Evolutionary conservation across 2,888 invertebrate genomes (phyloP).

Genomic region (Plemyria rubiginata): DNA sequence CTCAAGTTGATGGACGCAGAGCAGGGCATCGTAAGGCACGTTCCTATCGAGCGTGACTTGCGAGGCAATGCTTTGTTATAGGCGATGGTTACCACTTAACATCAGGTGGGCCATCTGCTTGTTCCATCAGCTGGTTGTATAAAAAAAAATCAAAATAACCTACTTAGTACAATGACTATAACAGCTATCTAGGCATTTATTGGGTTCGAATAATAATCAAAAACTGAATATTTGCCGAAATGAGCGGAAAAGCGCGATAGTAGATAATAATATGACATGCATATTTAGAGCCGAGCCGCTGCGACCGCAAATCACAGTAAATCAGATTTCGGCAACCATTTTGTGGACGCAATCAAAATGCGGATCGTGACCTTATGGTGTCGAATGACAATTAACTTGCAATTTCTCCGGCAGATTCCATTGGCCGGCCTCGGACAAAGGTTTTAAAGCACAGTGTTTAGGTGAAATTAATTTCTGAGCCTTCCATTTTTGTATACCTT

Average conservation of each 20-base stretch:
- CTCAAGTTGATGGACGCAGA: too few relatives aligned
- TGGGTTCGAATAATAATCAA: not conserved
- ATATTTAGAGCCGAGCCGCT: slow-evolving; percentile 41
- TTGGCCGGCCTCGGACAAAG: slow-evolving; percentile 20
- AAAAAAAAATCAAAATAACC: too few relatives aligned
- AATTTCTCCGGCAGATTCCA: slow-evolving; percentile 30
- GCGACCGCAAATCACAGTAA: slow-evolving; percentile 54
- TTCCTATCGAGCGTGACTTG: too few relatives aligned
- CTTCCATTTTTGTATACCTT: slow-evolving; percentile 7
- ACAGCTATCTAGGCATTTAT: too few relatives aligned
- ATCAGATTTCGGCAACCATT: slow-evolving; percentile 53
- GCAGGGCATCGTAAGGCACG: too few relatives aligned
- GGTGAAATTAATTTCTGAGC: slow-evolving; percentile 20
- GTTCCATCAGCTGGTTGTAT: too few relatives aligned
- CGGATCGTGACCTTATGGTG: slow-evolving; percentile 45
- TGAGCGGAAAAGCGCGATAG: slow-evolving; percentile 26
- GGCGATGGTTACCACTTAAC: too few relatives aligned
- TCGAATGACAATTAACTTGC: slow-evolving; percentile 45
- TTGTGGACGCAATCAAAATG: slow-evolving; percentile 57
- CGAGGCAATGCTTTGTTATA: too few relatives aligned
- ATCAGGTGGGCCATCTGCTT: too few relatives aligned
- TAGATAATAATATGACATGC: slow-evolving; percentile 37
- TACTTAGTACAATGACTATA: too few relatives aligned
- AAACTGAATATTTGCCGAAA: slow-evolving; percentile 16
- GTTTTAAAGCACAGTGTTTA: slow-evolving; percentile 16